Evolutionary conservation across 2,797 vertebrate genomes (phyloP).

Genomic region (Paratrypauchen microcephalus): DNA sequence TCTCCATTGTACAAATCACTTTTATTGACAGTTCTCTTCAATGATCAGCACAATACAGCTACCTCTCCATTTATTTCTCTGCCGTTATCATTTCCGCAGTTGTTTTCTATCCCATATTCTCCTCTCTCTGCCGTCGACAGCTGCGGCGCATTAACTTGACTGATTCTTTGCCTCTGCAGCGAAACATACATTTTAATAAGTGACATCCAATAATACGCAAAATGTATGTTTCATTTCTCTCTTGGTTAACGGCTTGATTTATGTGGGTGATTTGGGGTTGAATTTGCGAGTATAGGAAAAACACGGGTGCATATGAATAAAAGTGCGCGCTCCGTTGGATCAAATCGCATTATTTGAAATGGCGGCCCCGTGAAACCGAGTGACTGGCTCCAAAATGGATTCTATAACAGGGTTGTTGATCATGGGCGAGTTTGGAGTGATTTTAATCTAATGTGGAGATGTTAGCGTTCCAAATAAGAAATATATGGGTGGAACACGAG

Average conservation of each 20-base stretch:
- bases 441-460: neutral
- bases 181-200: constrained; percentile 42
- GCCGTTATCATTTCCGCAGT: neutral
- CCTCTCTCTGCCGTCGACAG: neutral
- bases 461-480: neutral
- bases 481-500: neutral
- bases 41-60: too few relatives aligned
- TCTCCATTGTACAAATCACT: too few relatives aligned
- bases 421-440: neutral
- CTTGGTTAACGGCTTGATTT: constrained; percentile 42
- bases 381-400: neutral
- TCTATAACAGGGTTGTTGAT: neutral
- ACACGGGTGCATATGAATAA: constrained; percentile 29
- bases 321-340: constrained; percentile 8
- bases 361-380: neutral
- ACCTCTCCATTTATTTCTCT: too few relatives aligned
- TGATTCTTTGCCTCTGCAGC: constrained; percentile 15
- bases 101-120: neutral
- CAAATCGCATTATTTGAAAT: neutral
- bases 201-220: constrained; percentile 15
- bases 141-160: constrained; percentile 10
- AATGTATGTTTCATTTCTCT: constrained; percentile 34
- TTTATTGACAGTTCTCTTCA: too few relatives aligned
- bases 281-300: constrained; percentile 17
- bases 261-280: constrained; percentile 27